phyloP scores from a whole-genome alignment of 2,797 vertebrate genomes.

The Morus bassanus region DNA sequence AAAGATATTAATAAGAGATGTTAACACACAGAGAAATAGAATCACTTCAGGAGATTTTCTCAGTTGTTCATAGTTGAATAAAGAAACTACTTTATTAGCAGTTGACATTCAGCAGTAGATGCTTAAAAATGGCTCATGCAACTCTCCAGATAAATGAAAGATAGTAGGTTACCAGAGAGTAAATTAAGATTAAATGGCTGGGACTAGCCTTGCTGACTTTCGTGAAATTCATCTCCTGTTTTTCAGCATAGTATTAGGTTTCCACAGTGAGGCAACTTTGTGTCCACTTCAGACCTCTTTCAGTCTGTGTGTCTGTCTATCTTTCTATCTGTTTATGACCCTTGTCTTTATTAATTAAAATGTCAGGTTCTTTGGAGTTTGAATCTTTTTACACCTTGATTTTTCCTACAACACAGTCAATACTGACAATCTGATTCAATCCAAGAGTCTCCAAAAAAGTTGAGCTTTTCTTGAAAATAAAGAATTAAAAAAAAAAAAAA shows the following conservation, averaged over 20 bases:
- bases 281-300: background rate
- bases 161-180: background rate
- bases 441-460: background rate
- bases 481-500: background rate
- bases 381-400: background rate
- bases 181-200: background rate
- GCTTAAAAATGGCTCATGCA: background rate
- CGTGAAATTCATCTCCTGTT: background rate
- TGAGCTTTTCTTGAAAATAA: background rate
- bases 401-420: background rate
- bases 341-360: background rate
- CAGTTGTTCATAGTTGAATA: background rate
- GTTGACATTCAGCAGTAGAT: background rate
- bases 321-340: rapidly evolving
- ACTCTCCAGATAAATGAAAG: background rate
- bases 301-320: background rate
- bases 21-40: background rate
- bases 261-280: background rate
- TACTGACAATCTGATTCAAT: background rate
- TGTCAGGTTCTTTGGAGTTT: background rate
- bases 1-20: background rate
- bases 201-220: background rate
- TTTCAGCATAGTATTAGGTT: background rate
- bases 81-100: background rate
- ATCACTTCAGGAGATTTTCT: background rate